Evolutionary conservation across 2,113 vertebrate genomes (phyloP).

Genomic region (Gallinago jamesoni): DNA sequence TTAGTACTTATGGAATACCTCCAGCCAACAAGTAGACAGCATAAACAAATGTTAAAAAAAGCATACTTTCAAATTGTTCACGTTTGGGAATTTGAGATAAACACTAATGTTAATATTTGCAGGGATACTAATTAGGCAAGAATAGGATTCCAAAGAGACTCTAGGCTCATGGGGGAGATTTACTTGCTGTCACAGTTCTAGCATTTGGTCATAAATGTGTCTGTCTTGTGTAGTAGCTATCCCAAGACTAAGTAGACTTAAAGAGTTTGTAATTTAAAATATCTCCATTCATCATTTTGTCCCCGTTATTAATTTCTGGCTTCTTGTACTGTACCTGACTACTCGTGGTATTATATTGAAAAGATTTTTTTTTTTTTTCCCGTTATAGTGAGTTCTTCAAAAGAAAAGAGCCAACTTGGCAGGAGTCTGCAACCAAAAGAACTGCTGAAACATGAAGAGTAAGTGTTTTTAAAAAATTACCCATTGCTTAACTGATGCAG

Average conservation of each 20-base stretch:
- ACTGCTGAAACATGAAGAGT: slow-evolving; percentile 10
- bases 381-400: not conserved
- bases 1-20: not conserved
- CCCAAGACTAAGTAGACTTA: not conserved
- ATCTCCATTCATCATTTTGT: not conserved
- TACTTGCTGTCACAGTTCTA: not conserved
- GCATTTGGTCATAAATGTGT: not conserved
- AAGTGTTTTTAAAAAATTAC: not conserved
- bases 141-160: not conserved
- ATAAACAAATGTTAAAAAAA: not conserved
- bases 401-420: not conserved
- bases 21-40: not conserved
- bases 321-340: not conserved
- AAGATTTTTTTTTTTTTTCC: not conserved
- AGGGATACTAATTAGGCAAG: not conserved
- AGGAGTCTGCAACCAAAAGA: not conserved
- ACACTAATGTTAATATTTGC: not conserved
- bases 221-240: not conserved
- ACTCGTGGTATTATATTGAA: not conserved
- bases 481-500: not conserved
- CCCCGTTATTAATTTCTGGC: not conserved
- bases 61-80: not conserved
- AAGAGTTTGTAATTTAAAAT: not conserved
- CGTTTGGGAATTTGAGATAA: not conserved
- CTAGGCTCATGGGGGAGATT: not conserved